Percentiles rank a stretch among this genome's conserved stretches.
phyloP scores from a whole-genome alignment of 2,888 invertebrate genomes.

The Nesidiocoris tenuis region DNA sequence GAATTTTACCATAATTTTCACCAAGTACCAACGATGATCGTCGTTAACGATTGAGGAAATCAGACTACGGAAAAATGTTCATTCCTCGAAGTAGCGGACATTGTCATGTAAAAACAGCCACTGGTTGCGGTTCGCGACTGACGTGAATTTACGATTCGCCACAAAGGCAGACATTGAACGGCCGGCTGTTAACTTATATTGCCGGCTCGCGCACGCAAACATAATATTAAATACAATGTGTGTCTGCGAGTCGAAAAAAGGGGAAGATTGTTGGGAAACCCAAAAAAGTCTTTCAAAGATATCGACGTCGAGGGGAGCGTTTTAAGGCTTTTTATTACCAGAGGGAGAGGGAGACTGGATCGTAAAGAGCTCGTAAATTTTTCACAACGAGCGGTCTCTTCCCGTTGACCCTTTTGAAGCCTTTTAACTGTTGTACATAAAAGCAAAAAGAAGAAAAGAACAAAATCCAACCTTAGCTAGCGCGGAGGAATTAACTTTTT shows the following conservation, averaged over 20 bases:
- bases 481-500: neutral
- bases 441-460: neutral
- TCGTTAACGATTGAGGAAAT: too few relatives aligned
- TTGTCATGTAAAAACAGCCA: neutral
- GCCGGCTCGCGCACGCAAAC: neutral
- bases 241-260: neutral
- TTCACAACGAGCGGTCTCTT: neutral
- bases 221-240: neutral
- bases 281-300: neutral
- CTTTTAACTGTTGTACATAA: neutral
- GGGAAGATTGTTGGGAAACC: neutral
- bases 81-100: neutral
- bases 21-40: too few relatives aligned
- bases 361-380: neutral
- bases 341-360: neutral
- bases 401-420: neutral
- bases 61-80: too few relatives aligned
- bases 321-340: neutral
- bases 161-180: neutral
- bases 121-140: neutral
- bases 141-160: neutral
- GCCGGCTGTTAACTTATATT: neutral
- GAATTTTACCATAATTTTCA: too few relatives aligned
- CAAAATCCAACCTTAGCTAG: neutral
- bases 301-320: neutral